Evolutionary conservation across 2,797 vertebrate genomes (phyloP).

Genomic region (Anniella stebbinsi): DNA sequence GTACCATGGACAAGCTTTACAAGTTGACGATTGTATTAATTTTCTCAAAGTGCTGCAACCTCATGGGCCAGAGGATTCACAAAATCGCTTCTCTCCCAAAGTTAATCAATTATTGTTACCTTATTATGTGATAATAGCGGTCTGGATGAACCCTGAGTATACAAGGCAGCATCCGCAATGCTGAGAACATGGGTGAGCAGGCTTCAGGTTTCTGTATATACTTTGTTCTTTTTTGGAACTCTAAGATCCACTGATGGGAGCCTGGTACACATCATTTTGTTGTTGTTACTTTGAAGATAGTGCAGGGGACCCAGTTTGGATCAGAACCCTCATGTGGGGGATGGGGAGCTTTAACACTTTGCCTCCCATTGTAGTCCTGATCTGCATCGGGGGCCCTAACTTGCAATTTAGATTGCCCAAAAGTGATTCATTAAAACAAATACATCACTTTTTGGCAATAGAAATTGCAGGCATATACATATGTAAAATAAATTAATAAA

Average conservation of each 20-base stretch:
- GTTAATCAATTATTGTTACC: neutral
- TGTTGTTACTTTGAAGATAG: no score
- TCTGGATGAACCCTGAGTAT: neutral
- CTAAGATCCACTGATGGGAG: neutral
- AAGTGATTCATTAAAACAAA: no score
- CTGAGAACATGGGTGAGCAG: neutral
- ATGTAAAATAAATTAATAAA: neutral
- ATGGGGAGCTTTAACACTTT: no score
- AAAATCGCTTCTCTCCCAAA: neutral
- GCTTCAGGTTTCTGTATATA: no score
- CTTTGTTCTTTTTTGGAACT: neutral
- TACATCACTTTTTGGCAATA: no score
- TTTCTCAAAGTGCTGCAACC: neutral
- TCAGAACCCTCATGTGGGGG: no score
- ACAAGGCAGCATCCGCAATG: neutral
- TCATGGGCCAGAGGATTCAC: neutral
- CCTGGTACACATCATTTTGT: neutral
- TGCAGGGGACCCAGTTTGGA: no score
- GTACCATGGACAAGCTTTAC: neutral
- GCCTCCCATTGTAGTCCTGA: no score
- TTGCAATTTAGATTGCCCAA: no score
- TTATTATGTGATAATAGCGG: neutral
- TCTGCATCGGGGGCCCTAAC: no score
- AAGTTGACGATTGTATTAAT: neutral
- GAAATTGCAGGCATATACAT: neutral